A percentile compares a stretch with the other conserved stretches of the same genome.
Conservation (phyloP, 2,888 invertebrate genomes). For the Crocallis elinguaria region DNA sequence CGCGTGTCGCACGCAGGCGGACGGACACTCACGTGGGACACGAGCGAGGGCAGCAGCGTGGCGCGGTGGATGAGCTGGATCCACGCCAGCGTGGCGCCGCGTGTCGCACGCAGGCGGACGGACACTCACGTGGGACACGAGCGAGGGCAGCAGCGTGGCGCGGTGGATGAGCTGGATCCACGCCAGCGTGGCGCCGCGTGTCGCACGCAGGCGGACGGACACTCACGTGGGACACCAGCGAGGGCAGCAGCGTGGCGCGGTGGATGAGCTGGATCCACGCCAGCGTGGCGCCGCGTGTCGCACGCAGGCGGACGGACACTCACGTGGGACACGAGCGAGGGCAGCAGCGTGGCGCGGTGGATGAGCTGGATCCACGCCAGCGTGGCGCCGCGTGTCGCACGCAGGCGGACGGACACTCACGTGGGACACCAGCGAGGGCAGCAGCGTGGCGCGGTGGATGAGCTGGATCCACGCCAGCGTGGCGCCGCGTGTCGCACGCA, state of each 20-base stretch:
- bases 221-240: neutral
- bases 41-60: neutral
- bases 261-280: slow-evolving; percentile 55
- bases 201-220: too few species aligned
- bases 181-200: too few species aligned
- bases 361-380: neutral
- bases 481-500: too few species aligned
- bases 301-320: too few species aligned
- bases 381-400: too few species aligned
- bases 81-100: too few species aligned
- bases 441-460: slow-evolving; percentile 60
- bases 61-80: neutral
- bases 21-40: too few species aligned
- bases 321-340: too few species aligned
- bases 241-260: neutral
- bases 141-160: slow-evolving; percentile 45
- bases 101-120: slow-evolving; percentile 61
- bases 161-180: slow-evolving; percentile 67
- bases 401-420: slow-evolving; percentile 55
- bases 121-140: slow-evolving; percentile 79
- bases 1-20: too few species aligned
- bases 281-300: too few species aligned
- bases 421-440: slow-evolving; percentile 76
- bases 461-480: too few species aligned
- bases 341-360: too few species aligned